These are phyloP conservation scores for Eupithecia subfuscata DNA, from an alignment of 2,888 invertebrate species.

Conservation along the genomic window DNA sequence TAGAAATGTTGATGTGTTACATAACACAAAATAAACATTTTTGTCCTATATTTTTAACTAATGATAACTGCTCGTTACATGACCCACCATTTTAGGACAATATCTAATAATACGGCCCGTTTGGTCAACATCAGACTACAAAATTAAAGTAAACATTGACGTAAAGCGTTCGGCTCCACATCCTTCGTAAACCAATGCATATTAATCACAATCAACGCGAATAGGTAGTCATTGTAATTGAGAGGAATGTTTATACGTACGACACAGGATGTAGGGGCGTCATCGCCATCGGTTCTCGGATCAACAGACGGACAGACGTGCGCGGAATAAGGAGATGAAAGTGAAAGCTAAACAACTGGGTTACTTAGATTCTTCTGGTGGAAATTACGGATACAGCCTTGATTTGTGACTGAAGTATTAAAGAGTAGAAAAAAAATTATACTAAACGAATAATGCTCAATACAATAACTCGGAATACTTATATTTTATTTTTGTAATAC, in stretches of 20 bases:
- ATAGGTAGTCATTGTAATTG: neutral
- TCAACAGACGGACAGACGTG: slow-evolving; percentile 17
- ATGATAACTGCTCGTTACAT: neutral
- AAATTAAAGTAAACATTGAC: neutral
- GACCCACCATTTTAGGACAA: neutral
- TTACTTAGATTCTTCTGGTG: slow-evolving; percentile 18
- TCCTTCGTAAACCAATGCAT: slow-evolving; percentile 20
- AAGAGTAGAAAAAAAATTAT: neutral
- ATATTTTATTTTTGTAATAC: neutral
- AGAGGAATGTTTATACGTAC: slow-evolving; percentile 10
- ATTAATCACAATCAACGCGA: slow-evolving; percentile 16
- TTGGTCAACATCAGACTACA: neutral
- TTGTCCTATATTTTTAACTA: too few species aligned
- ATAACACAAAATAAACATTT: too few species aligned
- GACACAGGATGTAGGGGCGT: slow-evolving; percentile 13
- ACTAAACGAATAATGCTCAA: neutral
- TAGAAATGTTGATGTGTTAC: too few species aligned
- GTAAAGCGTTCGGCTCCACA: neutral
- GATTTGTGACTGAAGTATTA: neutral
- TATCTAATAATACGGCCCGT: neutral
- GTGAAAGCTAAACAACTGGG: slow-evolving; percentile 36
- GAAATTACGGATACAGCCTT: slow-evolving; percentile 23
- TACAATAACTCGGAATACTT: neutral
- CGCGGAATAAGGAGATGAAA: slow-evolving; percentile 22
- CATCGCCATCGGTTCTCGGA: neutral